Conservation (phyloP, 2,888 invertebrate species). For the Lagria hirta region DNA sequence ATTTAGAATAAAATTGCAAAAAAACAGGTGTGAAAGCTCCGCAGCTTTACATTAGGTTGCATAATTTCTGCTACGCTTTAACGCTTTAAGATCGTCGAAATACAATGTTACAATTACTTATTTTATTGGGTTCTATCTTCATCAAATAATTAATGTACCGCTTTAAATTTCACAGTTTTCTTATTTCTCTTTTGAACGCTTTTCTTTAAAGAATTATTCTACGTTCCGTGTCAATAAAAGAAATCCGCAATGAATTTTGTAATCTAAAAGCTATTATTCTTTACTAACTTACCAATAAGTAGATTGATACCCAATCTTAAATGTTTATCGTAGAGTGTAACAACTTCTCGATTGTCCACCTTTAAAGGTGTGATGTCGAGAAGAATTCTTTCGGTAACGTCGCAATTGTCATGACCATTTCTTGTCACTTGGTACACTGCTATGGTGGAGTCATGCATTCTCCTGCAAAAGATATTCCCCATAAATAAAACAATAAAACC, state of each 20-base stretch:
- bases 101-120: constrained; percentile 1
- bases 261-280: too few relatives aligned
- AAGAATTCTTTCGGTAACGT: constrained; percentile 68
- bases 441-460: constrained; percentile 61
- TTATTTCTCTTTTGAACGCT: too few relatives aligned
- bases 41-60: too few relatives aligned
- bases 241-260: too few relatives aligned
- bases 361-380: constrained; percentile 70
- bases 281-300: constrained; percentile 67
- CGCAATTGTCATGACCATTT: constrained; percentile 71
- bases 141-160: too few relatives aligned
- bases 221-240: background rate
- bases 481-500: constrained; percentile 31
- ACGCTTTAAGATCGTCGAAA: constrained; percentile 1
- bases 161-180: too few relatives aligned
- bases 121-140: too few relatives aligned
- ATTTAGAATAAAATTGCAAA: constrained; percentile 4
- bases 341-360: constrained; percentile 66
- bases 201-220: background rate
- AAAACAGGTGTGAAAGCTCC: too few relatives aligned
- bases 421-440: constrained; percentile 71
- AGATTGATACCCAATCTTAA: constrained; percentile 72
- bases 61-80: constrained; percentile 1
- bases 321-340: constrained; percentile 73
- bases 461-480: constrained; percentile 54